Conservation (phyloP, 2,797 vertebrate genomes). For the Podarcis siculus region DNA sequence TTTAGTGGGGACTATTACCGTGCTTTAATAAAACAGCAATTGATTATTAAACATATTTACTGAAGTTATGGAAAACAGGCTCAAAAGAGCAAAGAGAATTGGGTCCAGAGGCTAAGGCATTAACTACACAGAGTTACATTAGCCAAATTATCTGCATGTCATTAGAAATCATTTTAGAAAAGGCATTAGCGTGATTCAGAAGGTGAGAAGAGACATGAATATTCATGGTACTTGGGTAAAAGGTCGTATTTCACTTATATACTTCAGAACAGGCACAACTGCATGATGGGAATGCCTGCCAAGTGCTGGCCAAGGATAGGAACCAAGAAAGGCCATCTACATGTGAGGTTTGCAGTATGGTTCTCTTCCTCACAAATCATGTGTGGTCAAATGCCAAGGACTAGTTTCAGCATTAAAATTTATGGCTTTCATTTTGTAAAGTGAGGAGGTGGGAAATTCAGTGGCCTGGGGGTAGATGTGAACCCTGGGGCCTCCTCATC, state of each 20-base stretch:
- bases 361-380: background rate
- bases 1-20: conserved; percentile 72
- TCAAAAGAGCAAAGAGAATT: conserved; percentile 55
- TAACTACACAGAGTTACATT: conserved; percentile 67
- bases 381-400: background rate
- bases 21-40: conserved; percentile 78
- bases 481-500: too few relatives aligned
- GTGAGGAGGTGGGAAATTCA: too few relatives aligned
- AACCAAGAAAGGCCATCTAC: background rate
- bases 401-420: background rate
- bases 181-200: conserved; percentile 58
- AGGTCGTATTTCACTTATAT: conserved; percentile 39
- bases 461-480: too few relatives aligned
- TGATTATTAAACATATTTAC: conserved; percentile 80
- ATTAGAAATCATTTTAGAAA: conserved; percentile 61
- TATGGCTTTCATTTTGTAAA: background rate
- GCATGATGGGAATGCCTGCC: background rate
- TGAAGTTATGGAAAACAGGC: conserved; percentile 71
- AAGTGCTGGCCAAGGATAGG: background rate
- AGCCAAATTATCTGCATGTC: conserved; percentile 67
- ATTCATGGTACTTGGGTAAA: conserved; percentile 24
- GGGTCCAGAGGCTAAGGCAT: conserved; percentile 60
- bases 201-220: background rate
- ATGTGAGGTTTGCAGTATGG: background rate
- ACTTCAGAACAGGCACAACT: rapidly evolving